Base-by-base conservation (phyloP, 2,113 vertebrate species). In the Guaruba guarouba region DNA sequence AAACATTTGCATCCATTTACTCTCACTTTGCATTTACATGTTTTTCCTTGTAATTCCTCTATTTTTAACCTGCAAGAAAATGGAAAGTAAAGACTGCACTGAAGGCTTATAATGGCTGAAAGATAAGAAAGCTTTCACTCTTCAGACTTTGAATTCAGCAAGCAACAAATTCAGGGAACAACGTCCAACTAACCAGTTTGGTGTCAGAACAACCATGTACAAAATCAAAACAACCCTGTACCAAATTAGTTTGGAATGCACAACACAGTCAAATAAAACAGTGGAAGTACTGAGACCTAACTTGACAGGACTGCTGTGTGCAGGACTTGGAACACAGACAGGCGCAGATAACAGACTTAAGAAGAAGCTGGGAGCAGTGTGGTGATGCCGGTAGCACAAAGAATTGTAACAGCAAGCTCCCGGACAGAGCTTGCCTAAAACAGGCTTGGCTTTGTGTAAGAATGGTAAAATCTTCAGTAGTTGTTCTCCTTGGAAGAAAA, bases 321-420 rank as follows among this genome's bases (percentile, higher is more conserved):
- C 46, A 90, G 51, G 9, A 66, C 20, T 2, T 61, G 44, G 51
- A 82, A 49, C 8, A 49, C 46, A 62, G 14, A 16, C 10, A 55
- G 41, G 62, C 18, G 43, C 12, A 44, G 44, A 11, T 39, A 69
- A n/a, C 7, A 55, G 33, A 17, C 46, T 61, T 23, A 23, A 70
- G 80, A 64, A 78, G 46, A 64, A 78, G 46, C 16, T 55, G 68
- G 31, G 35, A 52, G 13, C 46, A 68, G 48, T 10, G 11, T 31
- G 49, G 52, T 13, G 12, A 39, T 27, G 41, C 27, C 4, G 23
- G 1, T 8, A 44, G 71, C 2, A 10, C 0, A 2, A 9, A 88
- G 24, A 71, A 86, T 7, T 2, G 1, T 28, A 68, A 55, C 28
- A 84, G 41, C 15, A 83, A 68, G 25, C 39, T 69, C 43, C 52